A percentile compares a stretch with the other conserved stretches of the same genome.
Evolutionary conservation across 2,113 vertebrate species (phyloP).

Genomic region (Epinephelus lanceolatus): DNA sequence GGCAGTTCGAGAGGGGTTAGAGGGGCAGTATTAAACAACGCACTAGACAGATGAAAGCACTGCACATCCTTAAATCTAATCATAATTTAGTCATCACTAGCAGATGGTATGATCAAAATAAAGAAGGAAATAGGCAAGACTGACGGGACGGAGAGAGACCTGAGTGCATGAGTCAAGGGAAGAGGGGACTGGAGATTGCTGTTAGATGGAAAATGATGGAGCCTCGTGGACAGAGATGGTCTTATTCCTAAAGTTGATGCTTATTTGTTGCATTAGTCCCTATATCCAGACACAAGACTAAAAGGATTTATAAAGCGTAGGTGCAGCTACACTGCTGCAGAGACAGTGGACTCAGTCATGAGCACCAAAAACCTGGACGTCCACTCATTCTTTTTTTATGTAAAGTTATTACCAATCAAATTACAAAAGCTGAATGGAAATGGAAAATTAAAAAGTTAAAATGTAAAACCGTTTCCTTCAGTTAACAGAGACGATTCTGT

Average conservation of each 20-base stretch:
- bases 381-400: conserved; percentile 8
- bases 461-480: background rate
- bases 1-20: conserved; percentile 75
- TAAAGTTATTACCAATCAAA: conserved; percentile 34
- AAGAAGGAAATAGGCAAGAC: conserved; percentile 81
- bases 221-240: conserved; percentile 52
- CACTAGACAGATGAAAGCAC: conserved; percentile 91
- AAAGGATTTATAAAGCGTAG: conserved; percentile 60
- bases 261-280: conserved; percentile 67
- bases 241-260: conserved; percentile 63
- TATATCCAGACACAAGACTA: conserved; percentile 33
- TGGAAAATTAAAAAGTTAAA: background rate
- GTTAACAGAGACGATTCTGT: background rate
- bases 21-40: conserved; percentile 84
- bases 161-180: conserved; percentile 58
- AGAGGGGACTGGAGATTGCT: conserved; percentile 50
- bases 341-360: conserved; percentile 1
- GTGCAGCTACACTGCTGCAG: conserved; percentile 4
- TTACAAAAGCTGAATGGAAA: background rate
- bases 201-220: conserved; percentile 62
- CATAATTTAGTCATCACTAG: conserved; percentile 94
- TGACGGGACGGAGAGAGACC: conserved; percentile 55
- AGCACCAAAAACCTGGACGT: conserved; percentile 5
- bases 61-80: conserved; percentile 90
- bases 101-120: conserved; percentile 85